Percentiles rank a stretch among this genome's conserved stretches.
Conservation (phyloP, 2,797 vertebrate species). For the Furcifer pardalis region DNA sequence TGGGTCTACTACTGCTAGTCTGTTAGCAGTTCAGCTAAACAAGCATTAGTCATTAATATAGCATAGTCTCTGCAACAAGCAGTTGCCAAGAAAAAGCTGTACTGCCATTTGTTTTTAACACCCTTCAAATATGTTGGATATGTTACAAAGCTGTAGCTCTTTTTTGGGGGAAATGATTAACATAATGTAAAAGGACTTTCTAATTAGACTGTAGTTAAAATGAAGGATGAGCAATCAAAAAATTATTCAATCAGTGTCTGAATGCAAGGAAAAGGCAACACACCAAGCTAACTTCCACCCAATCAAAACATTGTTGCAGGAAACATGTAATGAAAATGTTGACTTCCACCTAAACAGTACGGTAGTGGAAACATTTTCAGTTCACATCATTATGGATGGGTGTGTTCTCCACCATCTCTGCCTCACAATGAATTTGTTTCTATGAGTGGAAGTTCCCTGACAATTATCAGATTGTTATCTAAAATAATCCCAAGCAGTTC, state of each 20-base stretch:
- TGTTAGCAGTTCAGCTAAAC: background rate
- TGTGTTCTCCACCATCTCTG: background rate
- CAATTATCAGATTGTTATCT: conserved; percentile 29
- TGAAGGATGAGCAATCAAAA: conserved; percentile 28
- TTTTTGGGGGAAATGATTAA: background rate
- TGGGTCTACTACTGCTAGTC: background rate
- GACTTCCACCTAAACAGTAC: conserved; percentile 36
- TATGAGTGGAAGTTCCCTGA: conserved; percentile 22
- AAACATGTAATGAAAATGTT: conserved; percentile 38
- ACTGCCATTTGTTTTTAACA: background rate
- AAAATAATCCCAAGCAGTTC: conserved; percentile 23
- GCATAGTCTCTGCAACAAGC: background rate
- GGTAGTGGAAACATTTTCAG: conserved; percentile 53
- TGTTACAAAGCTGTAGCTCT: conserved; percentile 28
- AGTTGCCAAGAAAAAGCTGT: background rate
- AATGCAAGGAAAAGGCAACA: conserved; percentile 39
- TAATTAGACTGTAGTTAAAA: background rate
- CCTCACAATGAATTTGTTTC: conserved; percentile 29
- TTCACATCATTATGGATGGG: conserved; percentile 30
- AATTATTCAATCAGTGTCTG: conserved; percentile 6
- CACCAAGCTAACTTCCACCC: conserved; percentile 2
- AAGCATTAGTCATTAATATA: too few relatives aligned
- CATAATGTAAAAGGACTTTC: too few relatives aligned
- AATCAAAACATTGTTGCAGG: conserved; percentile 28
- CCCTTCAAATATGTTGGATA: conserved; percentile 41